Evolutionary conservation across 92 coral and sea anemone species (phyloP), one percentile per base, ranked within the genome.

Genomic region (Chrysogorgia sp.): DNA sequence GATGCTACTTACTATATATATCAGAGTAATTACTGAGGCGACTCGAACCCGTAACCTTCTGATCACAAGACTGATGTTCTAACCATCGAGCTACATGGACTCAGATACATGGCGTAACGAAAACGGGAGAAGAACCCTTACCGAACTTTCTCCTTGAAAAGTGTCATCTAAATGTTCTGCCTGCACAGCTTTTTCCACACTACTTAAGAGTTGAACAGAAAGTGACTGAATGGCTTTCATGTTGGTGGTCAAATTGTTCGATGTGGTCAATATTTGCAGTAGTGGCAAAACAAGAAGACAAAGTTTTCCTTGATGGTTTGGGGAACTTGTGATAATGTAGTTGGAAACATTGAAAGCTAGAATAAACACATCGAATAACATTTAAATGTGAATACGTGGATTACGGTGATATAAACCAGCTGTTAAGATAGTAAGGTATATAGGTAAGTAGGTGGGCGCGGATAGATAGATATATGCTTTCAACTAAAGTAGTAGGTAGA

Each of bases 181-280:
- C 19, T 65, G 52, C 22, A 65, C 28, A 26, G 72, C 24, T 19
- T 14, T 40, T 65, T 65, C 72, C 1, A 65, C 28, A 3, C 28
- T 29, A 2, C 15, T 65, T 29, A 65, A 53, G n/a, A 65, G 72
- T 65, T 40, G 14, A 34, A 12, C 41, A 65, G 72, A 43, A n/a
- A 65, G 52, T 20, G 72, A 17, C 29, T 34, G 63, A 22, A 53
- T 47, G 22, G 71, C 53, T 75, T 63, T 59, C 24, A 24, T 25
- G 41, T 87, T 81, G 13, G 55, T 71, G 31, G 70, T 55, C 10
- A 75, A 2, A 32, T 37, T 26, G 41, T 48, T 34, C n/a, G 72
- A 71, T 14, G 88, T 71, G 1, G 90, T 61, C 21, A 90, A 74
- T 32, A 92, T 85, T 74, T 89, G 93, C 25, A 92, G 90, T n/a